Percentiles rank a stretch among this genome's conserved stretches.
Evolutionary conservation across 2,888 invertebrate species (phyloP).

Genomic region (Nemurella pictetii): DNA sequence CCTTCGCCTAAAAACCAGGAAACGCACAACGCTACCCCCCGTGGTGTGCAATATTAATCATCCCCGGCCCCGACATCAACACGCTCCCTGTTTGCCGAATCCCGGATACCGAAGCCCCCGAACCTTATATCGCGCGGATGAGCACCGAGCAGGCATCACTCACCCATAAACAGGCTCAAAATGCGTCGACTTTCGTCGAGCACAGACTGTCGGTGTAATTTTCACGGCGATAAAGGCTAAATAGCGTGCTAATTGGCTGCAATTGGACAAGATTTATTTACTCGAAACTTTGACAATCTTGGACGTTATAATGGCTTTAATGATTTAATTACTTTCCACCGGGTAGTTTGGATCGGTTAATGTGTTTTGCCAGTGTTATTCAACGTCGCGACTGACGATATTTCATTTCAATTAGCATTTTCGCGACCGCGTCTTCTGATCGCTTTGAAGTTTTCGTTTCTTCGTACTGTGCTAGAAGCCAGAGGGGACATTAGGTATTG

Average conservation of each 20-base stretch:
- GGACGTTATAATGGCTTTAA: neutral
- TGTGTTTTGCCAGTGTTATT: no score
- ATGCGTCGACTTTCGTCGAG: neutral
- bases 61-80: neutral
- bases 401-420: neutral
- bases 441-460: neutral
- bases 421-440: no score
- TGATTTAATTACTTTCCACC: neutral
- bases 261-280: constrained; percentile 9
- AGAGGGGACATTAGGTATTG: no score
- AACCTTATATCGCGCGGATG: no score
- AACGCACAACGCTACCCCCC: neutral
- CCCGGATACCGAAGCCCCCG: no score
- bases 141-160: neutral
- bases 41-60: neutral
- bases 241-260: constrained; percentile 12
- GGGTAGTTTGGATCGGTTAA: neutral
- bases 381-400: neutral
- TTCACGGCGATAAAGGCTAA: neutral
- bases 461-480: neutral
- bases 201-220: neutral
- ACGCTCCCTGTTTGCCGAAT: neutral
- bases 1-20: neutral
- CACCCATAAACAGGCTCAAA: neutral
- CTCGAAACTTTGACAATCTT: neutral